Conservation (phyloP, 2,797 vertebrate species). For the Arnoldichthys spilopterus region DNA sequence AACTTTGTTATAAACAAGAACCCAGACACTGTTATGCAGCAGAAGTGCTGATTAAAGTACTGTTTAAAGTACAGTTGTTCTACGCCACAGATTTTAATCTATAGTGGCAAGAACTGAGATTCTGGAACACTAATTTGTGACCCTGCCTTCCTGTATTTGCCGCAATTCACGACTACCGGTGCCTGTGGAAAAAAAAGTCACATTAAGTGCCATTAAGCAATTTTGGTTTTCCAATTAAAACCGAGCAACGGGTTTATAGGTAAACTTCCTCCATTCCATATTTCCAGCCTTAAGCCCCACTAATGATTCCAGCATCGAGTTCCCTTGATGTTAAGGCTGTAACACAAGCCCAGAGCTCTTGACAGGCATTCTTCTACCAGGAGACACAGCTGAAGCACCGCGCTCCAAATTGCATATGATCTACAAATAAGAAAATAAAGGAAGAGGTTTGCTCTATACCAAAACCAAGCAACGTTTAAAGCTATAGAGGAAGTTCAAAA, state of each 20-base stretch:
- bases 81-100: slow-evolving; percentile 27
- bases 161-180: slow-evolving; percentile 71
- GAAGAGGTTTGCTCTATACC: slow-evolving; percentile 34
- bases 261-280: slow-evolving; percentile 65
- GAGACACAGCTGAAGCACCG: slow-evolving; percentile 48
- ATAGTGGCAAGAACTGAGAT: slow-evolving; percentile 58
- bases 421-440: slow-evolving; percentile 33
- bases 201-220: slow-evolving; percentile 72
- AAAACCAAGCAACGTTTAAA: slow-evolving; percentile 63
- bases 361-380: slow-evolving; percentile 46
- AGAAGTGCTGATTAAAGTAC: background rate
- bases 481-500: slow-evolving; percentile 62
- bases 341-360: slow-evolving; percentile 38
- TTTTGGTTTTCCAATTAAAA: slow-evolving; percentile 75
- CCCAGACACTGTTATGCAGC: background rate
- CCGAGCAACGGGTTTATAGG: slow-evolving; percentile 58
- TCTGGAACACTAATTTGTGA: slow-evolving; percentile 74
- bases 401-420: slow-evolving; percentile 42
- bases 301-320: slow-evolving; percentile 68
- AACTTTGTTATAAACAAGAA: background rate
- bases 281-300: slow-evolving; percentile 66
- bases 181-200: slow-evolving; percentile 71
- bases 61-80: slow-evolving; percentile 15
- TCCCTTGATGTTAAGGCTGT: slow-evolving; percentile 46
- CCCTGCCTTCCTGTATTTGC: slow-evolving; percentile 71